Evolutionary conservation across 2,888 invertebrate genomes (phyloP), one percentile per base, ranked within the genome.

Genomic region (Epinotia nisella): DNA sequence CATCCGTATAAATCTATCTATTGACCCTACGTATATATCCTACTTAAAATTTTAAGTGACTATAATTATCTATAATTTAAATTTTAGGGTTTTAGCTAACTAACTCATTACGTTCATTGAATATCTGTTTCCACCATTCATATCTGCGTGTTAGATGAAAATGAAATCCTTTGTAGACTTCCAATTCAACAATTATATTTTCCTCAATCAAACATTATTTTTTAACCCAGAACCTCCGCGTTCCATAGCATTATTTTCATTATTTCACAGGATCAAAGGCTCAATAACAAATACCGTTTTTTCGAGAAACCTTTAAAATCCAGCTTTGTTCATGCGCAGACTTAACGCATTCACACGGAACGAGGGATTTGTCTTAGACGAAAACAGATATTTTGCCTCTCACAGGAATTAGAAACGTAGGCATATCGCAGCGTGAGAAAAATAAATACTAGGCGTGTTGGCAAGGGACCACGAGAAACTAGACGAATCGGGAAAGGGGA

Each of bases 401-500:
- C 78, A 78, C 76, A 79, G 75, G 78, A 81, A 85, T 83, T 82
- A 81, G 78, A 82, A 81, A 80, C 78, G 80, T 24, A 24, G 21
- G 21, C 78, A 79, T 80, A 77, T 73, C 71, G 76, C 17, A 62
- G 70, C 76, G 77, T 76, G 77, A 77, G 77, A 79, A 71, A 76
- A 24, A 62, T 72, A 75, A 76, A 67, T 56, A 68, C 62, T 51
- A 62, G 62, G n/a, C 19, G 56, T 21, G 61, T 51, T 61, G 56
- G 21, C 60, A 21, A 10, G 10, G 49, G 56, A 49, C 29, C 53
- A 10, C 21, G 55, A n/a, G 49, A 55, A 58, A 59, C 58, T 66
- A 41, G 58, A 45, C 49, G 24, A 39, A 65, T 53, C 51, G 21
- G 39, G 49, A 67, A 49, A 56, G 45, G 45, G 65, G 19, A 67